These are phyloP conservation scores for Steinernema hermaphroditum DNA, from an alignment of 2,888 invertebrate genomes.

Conservation along the genomic window DNA sequence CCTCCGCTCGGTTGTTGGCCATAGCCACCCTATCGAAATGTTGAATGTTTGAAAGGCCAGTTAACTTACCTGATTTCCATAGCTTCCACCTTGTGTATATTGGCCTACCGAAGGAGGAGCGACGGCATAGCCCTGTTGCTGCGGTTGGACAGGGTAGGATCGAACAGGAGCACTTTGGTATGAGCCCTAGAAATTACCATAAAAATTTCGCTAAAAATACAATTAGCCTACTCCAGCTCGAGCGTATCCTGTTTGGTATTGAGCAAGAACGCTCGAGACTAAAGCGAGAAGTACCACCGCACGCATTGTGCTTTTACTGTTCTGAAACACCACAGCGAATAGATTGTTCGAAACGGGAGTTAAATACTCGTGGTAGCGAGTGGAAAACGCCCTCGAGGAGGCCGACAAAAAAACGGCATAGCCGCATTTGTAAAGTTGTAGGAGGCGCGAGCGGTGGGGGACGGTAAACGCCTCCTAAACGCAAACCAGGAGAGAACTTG, in stretches of 20 bases:
- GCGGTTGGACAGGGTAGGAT: background rate
- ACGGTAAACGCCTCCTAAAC: background rate
- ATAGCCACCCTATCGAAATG: slow-evolving; percentile 22
- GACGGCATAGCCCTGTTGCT: slow-evolving; percentile 27
- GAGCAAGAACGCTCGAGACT: slow-evolving; percentile 26
- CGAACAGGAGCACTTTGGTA: slow-evolving; percentile 5
- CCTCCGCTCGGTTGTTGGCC: background rate
- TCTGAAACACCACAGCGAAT: slow-evolving; percentile 10
- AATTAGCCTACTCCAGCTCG: slow-evolving; percentile 15
- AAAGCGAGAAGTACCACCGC: slow-evolving; percentile 17
- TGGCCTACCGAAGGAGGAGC: slow-evolving; percentile 6
- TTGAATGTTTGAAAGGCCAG: no score
- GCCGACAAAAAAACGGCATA: slow-evolving; percentile 15
- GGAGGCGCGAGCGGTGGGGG: background rate
- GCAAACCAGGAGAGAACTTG: background rate
- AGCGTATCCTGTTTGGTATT: slow-evolving; percentile 24
- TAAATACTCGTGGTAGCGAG: background rate
- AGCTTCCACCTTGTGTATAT: background rate
- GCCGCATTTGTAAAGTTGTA: slow-evolving; percentile 26
- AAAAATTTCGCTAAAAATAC: background rate
- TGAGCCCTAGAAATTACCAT: background rate
- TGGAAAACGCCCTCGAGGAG: slow-evolving; percentile 6
- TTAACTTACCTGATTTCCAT: background rate
- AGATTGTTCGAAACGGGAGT: background rate
- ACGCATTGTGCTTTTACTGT: slow-evolving; percentile 12